phyloP scores from a whole-genome alignment of 1,140 invertebrate species.

The Dreissena polymorpha region DNA sequence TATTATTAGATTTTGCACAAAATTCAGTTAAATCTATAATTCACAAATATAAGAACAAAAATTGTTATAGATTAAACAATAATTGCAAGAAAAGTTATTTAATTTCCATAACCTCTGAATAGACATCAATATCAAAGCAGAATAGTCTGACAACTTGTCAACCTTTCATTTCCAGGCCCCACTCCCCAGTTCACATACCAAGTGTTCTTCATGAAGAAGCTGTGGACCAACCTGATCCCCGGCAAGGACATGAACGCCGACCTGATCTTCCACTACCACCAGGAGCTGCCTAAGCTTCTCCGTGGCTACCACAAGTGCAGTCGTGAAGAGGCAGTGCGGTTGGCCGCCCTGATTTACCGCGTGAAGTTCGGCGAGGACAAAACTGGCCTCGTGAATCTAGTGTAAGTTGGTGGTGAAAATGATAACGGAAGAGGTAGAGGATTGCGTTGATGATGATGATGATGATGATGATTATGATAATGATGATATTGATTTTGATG shows the following conservation, averaged over 20 bases:
- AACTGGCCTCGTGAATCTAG: constrained; percentile 83
- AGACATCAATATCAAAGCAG: too few relatives aligned
- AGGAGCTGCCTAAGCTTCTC: constrained; percentile 97
- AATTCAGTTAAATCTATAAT: too few relatives aligned
- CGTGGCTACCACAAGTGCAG: constrained; percentile 84
- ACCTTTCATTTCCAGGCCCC: constrained; percentile 78
- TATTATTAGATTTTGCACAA: too few relatives aligned
- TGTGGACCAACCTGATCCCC: constrained; percentile 99
- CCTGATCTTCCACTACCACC: constrained; percentile 99
- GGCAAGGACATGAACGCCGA: constrained; percentile 98
- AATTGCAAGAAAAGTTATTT: too few relatives aligned
- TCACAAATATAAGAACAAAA: too few relatives aligned
- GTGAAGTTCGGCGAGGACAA: constrained; percentile 98
- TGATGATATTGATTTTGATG: too few relatives aligned
- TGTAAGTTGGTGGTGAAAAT: constrained; percentile 61
- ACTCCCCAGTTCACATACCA: constrained; percentile 97
- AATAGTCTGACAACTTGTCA: too few relatives aligned
- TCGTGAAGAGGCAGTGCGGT: constrained; percentile 92
- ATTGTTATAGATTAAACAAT: too few relatives aligned
- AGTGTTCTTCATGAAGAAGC: constrained; percentile 99
- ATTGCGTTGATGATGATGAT: too few relatives aligned
- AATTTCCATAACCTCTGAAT: too few relatives aligned
- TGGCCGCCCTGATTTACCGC: constrained; percentile 97
- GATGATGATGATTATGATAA: too few relatives aligned
- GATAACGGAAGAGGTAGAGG: too few relatives aligned